Percentiles rank a stretch among this genome's conserved stretches.
These are phyloP conservation scores for Hybognathus amarus DNA, from an alignment of 2,797 vertebrate species.

Conservation along the genomic window DNA sequence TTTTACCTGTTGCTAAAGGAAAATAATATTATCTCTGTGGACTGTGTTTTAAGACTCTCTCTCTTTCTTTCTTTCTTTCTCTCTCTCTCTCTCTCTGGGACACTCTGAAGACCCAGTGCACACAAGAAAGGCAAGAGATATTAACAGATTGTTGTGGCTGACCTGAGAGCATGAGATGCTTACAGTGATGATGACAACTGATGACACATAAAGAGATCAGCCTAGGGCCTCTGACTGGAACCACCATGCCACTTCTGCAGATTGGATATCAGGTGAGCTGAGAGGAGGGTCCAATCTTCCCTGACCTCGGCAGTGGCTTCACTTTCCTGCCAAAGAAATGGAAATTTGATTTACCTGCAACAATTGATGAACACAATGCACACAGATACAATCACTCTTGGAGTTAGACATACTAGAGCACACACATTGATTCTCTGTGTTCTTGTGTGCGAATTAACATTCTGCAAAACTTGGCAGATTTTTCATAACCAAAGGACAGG, in stretches of 20 bases:
- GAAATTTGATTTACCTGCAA: conserved; percentile 56
- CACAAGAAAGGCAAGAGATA: conserved; percentile 46
- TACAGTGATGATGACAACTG: conserved; percentile 73
- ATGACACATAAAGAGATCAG: conserved; percentile 68
- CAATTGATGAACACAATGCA: conserved; percentile 44
- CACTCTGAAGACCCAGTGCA: not conserved
- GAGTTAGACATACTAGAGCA: conserved; percentile 6
- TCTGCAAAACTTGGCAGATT: conserved; percentile 3
- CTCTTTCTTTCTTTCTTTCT: not conserved
- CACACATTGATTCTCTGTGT: conserved; percentile 1
- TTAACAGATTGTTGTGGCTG: conserved; percentile 68
- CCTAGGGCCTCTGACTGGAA: conserved; percentile 46
- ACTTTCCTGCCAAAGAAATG: conserved; percentile 57
- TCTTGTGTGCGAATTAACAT: conserved; percentile 2
- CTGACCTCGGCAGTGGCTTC: conserved; percentile 54
- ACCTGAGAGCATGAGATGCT: conserved; percentile 70
- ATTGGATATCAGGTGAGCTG: conserved; percentile 65
- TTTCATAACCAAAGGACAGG: not conserved
- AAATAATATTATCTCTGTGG: not conserved
- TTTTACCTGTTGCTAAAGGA: not conserved
- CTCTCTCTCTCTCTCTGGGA: not conserved
- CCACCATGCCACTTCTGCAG: conserved; percentile 54
- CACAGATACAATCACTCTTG: not conserved
- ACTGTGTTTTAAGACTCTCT: not conserved
- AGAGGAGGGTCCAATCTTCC: conserved; percentile 54